Conservation (phyloP, 2,888 invertebrate species). For the Melolontha melolontha region DNA sequence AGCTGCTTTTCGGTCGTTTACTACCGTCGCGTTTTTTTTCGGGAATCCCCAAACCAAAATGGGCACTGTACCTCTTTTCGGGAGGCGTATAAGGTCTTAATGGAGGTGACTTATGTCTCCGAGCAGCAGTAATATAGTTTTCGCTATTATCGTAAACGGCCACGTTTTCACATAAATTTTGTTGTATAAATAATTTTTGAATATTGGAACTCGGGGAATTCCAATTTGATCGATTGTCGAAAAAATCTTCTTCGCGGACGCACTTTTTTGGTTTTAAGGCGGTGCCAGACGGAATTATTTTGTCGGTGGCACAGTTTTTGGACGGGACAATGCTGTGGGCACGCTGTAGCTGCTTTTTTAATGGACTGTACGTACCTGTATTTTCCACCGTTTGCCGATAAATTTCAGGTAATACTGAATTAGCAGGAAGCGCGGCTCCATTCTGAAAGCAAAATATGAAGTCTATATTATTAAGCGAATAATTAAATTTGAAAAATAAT, state of each 20-base stretch:
- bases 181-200: conserved; percentile 6
- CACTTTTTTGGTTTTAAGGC: conserved; percentile 35
- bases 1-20: conserved; percentile 57
- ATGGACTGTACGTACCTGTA: conserved; percentile 65
- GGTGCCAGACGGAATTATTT: conserved; percentile 55
- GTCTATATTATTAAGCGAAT: conserved; percentile 8
- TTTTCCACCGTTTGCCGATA: conserved; percentile 64
- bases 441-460: conserved; percentile 55
- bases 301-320: conserved; percentile 62
- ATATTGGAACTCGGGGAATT: conserved; percentile 3
- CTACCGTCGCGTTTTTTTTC: conserved; percentile 40
- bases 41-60: conserved; percentile 55
- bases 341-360: conserved; percentile 60
- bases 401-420: conserved; percentile 54
- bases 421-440: conserved; percentile 53
- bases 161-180: conserved; percentile 24
- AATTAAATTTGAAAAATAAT: no score
- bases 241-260: conserved; percentile 15
- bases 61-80: conserved; percentile 61
- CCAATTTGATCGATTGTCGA: conserved; percentile 7
- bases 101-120: conserved; percentile 20
- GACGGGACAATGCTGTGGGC: conserved; percentile 62
- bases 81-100: conserved; percentile 59
- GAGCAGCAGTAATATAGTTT: conserved; percentile 23
- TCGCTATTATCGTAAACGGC: conserved; percentile 29